Base-by-base conservation (phyloP, 1,140 invertebrate species). In the Drosophila pachea region DNA sequence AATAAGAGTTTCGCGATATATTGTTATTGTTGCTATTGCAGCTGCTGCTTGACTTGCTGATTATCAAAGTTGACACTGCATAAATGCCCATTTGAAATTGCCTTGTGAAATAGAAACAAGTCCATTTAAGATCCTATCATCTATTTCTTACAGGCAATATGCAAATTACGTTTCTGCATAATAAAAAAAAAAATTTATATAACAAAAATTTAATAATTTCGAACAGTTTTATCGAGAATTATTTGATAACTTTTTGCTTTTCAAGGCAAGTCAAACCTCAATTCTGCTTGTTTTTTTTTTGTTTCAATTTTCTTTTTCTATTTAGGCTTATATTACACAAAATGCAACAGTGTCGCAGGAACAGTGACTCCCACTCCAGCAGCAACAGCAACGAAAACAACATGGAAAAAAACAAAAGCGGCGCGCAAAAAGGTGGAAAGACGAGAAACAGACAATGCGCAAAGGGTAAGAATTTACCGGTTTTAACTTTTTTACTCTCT, bases 331-430 rank as follows among this genome's bases (percentile, higher is more conserved):
- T 56, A 52, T 65, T 56, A 32, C 49, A 58, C 16, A 68, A 69
- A 74, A 75, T 78, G 78, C 78, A 82, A 81, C 76, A 78, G 75
- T 59, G 73, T 45, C 48, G 55, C 66, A 68, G 42, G 16, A 69
- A 36, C 38, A 63, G 35, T 55, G 79, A 22, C 22, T 22, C 22
- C 22, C 1, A 22, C 22, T 22, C 22, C 22, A 22, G 22, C 22
- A 22, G 22, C 22, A 22, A 63, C 31, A 60, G 31, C 9, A 56
- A 43, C 50, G 22, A 22, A 22, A 40, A 16, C 32, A 32, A 42
- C 29, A 67, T 22, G 3, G 3, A 22, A 36, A 48, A 54, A 40
- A 71, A 53, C 43, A 59, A 60, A 53, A 36, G 29, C 53, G 68
- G 58, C 72, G 68, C 63, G 40, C 72, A 76, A 73, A 79, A 74